Percentiles rank a stretch among this genome's conserved stretches.
These are phyloP conservation scores for Solen grandis DNA, from an alignment of 1,140 invertebrate species.

Conservation along the genomic window DNA sequence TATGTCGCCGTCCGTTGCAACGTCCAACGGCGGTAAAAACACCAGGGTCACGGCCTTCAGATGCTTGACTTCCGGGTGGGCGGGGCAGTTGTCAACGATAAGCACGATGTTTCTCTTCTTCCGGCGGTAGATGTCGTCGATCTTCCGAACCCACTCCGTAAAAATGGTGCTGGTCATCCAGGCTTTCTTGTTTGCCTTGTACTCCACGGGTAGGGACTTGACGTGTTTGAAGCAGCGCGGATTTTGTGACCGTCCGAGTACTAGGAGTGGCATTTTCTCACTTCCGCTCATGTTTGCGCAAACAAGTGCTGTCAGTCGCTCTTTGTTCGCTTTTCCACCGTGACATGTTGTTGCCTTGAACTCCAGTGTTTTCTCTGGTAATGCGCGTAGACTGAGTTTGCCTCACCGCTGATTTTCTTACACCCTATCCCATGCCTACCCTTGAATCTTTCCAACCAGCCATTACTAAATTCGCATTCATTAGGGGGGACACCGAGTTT, in stretches of 20 bases:
- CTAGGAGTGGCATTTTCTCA: conserved; percentile 79
- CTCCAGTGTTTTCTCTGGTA: conserved; percentile 22
- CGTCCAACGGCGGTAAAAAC: conserved; percentile 44
- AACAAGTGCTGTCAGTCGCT: conserved; percentile 80
- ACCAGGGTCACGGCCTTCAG: neutral
- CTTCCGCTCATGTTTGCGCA: conserved; percentile 78
- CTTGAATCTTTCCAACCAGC: conserved; percentile 9
- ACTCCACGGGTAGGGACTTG: conserved; percentile 78
- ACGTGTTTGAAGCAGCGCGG: conserved; percentile 81
- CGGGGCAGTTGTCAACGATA: conserved; percentile 15
- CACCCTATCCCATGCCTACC: neutral
- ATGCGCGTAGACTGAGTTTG: neutral
- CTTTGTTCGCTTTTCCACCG: conserved; percentile 79
- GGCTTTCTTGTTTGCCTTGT: conserved; percentile 80
- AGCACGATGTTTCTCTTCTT: neutral
- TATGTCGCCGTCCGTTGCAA: neutral
- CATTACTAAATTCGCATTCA: too few species aligned
- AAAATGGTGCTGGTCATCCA: conserved; percentile 80
- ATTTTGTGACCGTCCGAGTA: conserved; percentile 81
- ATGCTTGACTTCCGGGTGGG: neutral
- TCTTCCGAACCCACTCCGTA: conserved; percentile 30
- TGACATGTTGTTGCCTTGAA: conserved; percentile 11
- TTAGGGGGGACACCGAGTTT: too few species aligned
- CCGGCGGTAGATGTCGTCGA: neutral
- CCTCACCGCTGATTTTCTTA: neutral